Evolutionary conservation across 2,797 vertebrate species (phyloP).

Genomic region (Cichlasoma orientale): DNA sequence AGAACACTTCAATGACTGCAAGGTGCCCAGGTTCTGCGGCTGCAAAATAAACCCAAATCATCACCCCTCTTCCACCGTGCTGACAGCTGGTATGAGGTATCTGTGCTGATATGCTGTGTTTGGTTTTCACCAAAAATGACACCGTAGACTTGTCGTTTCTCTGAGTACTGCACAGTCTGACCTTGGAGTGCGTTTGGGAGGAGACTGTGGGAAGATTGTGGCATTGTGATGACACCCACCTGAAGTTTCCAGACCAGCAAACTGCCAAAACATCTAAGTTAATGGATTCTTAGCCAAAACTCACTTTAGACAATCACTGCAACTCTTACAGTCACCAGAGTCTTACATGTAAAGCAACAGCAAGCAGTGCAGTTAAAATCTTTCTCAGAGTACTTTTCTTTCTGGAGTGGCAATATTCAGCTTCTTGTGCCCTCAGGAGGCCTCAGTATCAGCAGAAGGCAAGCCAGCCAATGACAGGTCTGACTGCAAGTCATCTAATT

Average conservation of each 20-base stretch:
- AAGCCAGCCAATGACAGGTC: conserved; percentile 34
- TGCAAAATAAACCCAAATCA: too few species aligned
- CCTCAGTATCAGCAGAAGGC: conserved; percentile 33
- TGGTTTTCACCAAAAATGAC: background rate
- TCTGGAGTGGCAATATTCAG: background rate
- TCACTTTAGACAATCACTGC: background rate
- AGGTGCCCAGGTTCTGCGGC: too few species aligned
- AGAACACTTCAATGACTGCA: background rate
- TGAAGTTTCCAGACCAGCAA: background rate
- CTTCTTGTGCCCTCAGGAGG: conserved; percentile 15
- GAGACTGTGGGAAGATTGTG: background rate
- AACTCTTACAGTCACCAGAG: background rate
- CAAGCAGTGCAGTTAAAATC: background rate
- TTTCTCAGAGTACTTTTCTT: conserved; percentile 7
- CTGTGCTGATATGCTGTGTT: background rate
- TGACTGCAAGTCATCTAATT: conserved; percentile 34
- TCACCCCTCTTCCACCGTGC: too few species aligned
- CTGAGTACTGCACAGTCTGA: background rate
- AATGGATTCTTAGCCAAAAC: background rate
- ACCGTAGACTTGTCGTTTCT: background rate
- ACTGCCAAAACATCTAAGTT: background rate
- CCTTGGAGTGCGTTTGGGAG: background rate
- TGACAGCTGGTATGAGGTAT: too few species aligned
- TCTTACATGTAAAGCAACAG: background rate
- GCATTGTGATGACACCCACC: background rate